Evolutionary conservation across 2,113 vertebrate species (phyloP).

Genomic region (Albula goreensis): DNA sequence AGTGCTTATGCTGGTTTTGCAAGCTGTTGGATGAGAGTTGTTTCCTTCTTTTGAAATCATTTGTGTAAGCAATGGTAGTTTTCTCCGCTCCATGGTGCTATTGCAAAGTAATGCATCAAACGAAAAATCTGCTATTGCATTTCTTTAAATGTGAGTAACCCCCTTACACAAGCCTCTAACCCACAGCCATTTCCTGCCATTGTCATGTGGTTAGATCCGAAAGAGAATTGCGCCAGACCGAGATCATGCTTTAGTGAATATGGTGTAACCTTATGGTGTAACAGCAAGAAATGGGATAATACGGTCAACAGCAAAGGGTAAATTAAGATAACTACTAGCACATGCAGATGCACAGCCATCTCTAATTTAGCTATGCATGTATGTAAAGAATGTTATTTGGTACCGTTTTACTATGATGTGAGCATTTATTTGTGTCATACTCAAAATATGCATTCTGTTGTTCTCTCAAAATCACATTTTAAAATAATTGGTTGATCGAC

Average conservation of each 20-base stretch:
- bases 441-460: too few relatives aligned
- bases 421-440: too few relatives aligned
- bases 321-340: too few relatives aligned
- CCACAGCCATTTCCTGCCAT: constrained; percentile 26
- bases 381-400: too few relatives aligned
- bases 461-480: too few relatives aligned
- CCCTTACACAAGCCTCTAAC: not conserved
- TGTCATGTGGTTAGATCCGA: constrained; percentile 20
- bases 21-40: not conserved
- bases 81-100: not conserved
- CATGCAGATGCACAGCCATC: too few relatives aligned
- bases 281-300: too few relatives aligned
- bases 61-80: not conserved
- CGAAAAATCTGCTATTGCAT: not conserved
- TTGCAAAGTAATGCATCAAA: not conserved
- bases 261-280: not conserved
- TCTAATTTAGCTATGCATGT: too few relatives aligned
- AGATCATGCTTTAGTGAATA: not conserved
- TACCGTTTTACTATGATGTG: too few relatives aligned
- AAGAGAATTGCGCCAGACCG: not conserved
- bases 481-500: too few relatives aligned
- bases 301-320: too few relatives aligned
- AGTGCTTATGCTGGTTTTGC: not conserved
- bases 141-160: constrained; percentile 26
- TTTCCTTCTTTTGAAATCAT: not conserved